phyloP scores from a whole-genome alignment of 2,888 invertebrate species.

The Lochmaea crataegi region DNA sequence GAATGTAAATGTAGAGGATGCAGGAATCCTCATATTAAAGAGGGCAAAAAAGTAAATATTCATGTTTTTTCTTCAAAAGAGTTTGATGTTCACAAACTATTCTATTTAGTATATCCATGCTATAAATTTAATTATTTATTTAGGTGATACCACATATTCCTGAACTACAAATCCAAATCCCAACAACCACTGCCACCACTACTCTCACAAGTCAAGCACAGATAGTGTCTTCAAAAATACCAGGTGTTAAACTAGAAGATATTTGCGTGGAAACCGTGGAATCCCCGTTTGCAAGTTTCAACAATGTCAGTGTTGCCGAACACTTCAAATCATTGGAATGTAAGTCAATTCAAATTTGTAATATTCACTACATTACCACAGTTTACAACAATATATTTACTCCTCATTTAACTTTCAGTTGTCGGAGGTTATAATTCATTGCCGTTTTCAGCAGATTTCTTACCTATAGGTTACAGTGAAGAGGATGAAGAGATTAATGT shows the following conservation, averaged over 20 bases:
- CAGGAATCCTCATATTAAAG: constrained; percentile 88
- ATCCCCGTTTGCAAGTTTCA: constrained; percentile 51
- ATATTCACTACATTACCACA: too few relatives aligned
- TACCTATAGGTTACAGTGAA: constrained; percentile 52
- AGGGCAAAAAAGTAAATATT: constrained; percentile 78
- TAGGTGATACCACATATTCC: constrained; percentile 59
- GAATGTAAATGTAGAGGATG: constrained; percentile 94
- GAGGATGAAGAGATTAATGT: constrained; percentile 60
- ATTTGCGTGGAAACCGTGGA: constrained; percentile 54
- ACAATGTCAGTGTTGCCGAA: constrained; percentile 46
- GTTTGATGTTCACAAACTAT: not conserved
- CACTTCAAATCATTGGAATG: constrained; percentile 54
- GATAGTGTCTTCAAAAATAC: constrained; percentile 50
- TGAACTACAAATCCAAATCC: constrained; percentile 55
- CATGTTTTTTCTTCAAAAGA: constrained; percentile 11
- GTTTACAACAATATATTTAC: not conserved
- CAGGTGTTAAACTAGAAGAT: constrained; percentile 55
- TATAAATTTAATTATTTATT: constrained; percentile 25
- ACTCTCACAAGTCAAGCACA: constrained; percentile 41
- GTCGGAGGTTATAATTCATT: constrained; percentile 50
- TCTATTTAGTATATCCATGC: too few relatives aligned
- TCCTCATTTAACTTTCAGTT: constrained; percentile 42
- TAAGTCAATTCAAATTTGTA: constrained; percentile 34
- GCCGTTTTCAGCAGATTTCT: constrained; percentile 50
- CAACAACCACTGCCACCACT: constrained; percentile 50